Percentiles rank a stretch among this genome's conserved stretches.
Conservation (phyloP, 2,113 vertebrate species). For the Trachemys scripta region DNA sequence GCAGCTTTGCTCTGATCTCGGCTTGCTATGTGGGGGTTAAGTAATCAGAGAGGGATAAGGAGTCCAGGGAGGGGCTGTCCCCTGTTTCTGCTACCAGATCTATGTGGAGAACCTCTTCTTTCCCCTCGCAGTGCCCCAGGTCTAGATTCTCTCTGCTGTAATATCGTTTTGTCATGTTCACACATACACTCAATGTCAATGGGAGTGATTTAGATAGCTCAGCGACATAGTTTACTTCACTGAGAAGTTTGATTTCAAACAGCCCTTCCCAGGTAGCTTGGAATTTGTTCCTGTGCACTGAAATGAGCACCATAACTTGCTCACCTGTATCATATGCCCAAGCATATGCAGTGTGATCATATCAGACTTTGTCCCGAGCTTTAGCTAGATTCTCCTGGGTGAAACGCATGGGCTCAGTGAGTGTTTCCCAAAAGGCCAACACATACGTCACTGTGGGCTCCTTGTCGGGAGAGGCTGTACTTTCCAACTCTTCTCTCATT, state of each 20-base stretch:
- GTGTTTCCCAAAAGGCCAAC: background rate
- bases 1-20: background rate
- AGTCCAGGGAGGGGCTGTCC: background rate
- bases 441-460: background rate
- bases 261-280: background rate
- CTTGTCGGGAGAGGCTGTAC: too few relatives aligned
- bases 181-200: background rate
- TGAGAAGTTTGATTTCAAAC: background rate
- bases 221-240: background rate
- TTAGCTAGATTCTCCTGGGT: background rate
- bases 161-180: background rate
- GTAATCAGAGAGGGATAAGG: too few relatives aligned
- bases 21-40: background rate
- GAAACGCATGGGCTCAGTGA: background rate
- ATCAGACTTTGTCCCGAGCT: background rate
- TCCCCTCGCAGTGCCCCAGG: too few relatives aligned
- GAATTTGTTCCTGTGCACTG: background rate
- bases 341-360: background rate
- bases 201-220: background rate
- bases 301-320: background rate
- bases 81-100: background rate
- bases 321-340: background rate
- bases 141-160: background rate
- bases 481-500: background rate
- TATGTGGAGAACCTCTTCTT: background rate